Conservation (phyloP, 2,113 vertebrate genomes). For the Serinus canaria region DNA sequence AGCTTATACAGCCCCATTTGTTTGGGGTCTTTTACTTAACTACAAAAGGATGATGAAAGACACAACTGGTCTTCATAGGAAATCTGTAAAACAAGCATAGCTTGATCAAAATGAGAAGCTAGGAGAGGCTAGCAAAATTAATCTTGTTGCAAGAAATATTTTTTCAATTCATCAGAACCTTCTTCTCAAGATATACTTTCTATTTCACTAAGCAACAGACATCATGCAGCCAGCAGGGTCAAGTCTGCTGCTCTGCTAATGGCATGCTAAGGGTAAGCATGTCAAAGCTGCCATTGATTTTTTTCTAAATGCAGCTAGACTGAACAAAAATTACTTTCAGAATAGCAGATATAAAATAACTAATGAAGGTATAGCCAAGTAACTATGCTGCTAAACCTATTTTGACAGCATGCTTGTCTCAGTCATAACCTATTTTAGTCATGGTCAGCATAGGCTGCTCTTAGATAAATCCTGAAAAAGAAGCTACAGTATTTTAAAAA, state of each 20-base stretch:
- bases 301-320: background rate
- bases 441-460: background rate
- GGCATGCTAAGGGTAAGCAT: background rate
- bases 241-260: background rate
- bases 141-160: background rate
- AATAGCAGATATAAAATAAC: background rate
- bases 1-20: background rate
- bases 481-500: background rate
- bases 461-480: background rate
- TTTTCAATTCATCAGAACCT: background rate
- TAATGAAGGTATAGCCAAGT: background rate
- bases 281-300: conserved; percentile 22
- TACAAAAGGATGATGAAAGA: background rate
- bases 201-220: background rate
- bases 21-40: background rate
- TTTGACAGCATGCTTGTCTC: background rate
- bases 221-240: background rate
- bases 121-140: background rate
- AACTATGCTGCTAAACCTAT: background rate
- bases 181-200: background rate
- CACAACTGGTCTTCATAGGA: background rate
- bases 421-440: background rate
- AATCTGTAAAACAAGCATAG: background rate
- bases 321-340: background rate
- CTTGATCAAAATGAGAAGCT: background rate